Conservation (phyloP, 2,797 vertebrate genomes). For the Propithecus perrieri region DNA sequence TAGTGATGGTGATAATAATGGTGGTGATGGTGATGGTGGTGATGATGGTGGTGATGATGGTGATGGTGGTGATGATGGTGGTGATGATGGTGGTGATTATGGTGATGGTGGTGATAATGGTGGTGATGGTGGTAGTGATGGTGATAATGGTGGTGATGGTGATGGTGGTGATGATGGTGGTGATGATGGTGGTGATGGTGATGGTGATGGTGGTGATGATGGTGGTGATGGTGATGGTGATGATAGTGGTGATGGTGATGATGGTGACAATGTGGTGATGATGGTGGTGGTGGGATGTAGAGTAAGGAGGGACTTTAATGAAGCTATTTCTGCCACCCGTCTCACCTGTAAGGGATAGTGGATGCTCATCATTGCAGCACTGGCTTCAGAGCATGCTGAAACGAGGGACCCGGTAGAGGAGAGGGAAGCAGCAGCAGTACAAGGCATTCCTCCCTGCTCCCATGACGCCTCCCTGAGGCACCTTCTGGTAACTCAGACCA, state of each 20-base stretch:
- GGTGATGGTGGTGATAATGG: accelerated
- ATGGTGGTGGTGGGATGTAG: not conserved
- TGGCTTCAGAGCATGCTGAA: not conserved
- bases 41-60: too few species aligned
- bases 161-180: accelerated
- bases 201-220: accelerated
- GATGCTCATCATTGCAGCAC: accelerated
- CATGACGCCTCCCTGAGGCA: not conserved
- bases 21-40: accelerated
- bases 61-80: accelerated
- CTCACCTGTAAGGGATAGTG: not conserved
- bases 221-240: accelerated
- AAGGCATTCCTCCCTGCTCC: not conserved
- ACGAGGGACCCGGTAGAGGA: not conserved
- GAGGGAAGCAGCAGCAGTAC: not conserved
- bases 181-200: too few species aligned
- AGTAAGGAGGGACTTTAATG: not conserved
- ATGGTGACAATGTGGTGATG: not conserved
- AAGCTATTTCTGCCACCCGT: not conserved
- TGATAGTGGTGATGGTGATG: not conserved
- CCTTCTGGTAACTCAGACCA: not conserved
- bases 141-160: accelerated
- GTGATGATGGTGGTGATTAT: accelerated
- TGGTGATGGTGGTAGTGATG: too few species aligned
- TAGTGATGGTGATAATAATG: accelerated